Evolutionary conservation across 2,113 vertebrate genomes (phyloP), one percentile per base, ranked within the genome.

Genomic region (Actenoides lindsayi): DNA sequence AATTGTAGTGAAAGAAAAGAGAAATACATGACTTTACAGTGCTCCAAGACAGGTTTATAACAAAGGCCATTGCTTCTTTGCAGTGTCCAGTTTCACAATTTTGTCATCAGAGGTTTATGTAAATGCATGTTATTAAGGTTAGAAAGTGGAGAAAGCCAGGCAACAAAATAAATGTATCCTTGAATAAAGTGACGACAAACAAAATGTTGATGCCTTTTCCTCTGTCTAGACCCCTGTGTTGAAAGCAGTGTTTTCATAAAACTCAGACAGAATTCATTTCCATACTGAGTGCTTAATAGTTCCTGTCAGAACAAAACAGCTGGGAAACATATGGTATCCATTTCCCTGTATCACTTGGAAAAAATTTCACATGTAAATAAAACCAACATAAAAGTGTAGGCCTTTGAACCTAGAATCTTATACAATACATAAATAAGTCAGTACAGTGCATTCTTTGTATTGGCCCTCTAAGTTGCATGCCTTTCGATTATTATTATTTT

Each of bases 281-380:
- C 97, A 98, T 97, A 96, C 95, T 97, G 96, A 78, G 44, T 90
- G 97, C 98, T 98, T 98, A 98, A 98, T 97, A 97, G 97, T 97
- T 97, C 96, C 97, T 98, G 98, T 98, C 97, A 98, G 97, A 98
- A 91, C 85, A 94, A 97, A 98, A 97, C 98, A 98, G 98, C 98
- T 98, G 98, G 97, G 92, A 97, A 98, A 97, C 98, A 98, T 98
- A 97, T 98, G 98, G 98, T 98, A 98, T 98, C 98, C 98, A 98
- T 98, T 98, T 98, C 97, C 97, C 97, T 98, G 94, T 98, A 98
- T 98, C 98, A 97, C 97, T 98, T 98, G 97, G 98, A 98, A 98
- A 98, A 98, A 98, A 98, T 97, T 98, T 98, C 97, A 97, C 97
- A 98, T 98, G 98, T 98, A 98, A 98, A 98, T 98, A 98, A 98